Evolutionary conservation across 1,140 invertebrate genomes (phyloP), one percentile per base, ranked within the genome.

Genomic region (Hestina assimilis): DNA sequence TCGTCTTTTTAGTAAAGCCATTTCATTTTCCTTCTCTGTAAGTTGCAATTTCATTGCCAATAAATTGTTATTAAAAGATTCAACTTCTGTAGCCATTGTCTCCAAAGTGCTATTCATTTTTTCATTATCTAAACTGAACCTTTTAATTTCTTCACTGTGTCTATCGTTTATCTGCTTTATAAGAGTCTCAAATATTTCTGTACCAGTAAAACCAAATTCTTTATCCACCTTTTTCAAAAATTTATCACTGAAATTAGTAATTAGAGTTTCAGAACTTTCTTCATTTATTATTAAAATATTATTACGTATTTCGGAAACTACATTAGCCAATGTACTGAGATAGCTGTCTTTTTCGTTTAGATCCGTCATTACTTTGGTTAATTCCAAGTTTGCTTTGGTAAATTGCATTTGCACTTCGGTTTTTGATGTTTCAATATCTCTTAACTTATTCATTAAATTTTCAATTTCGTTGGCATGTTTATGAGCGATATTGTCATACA

Each of bases 391-490:
- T 11, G 79, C 11, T 23, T 60, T 38, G 17, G 66, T 17, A 35
- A 79, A 31, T 59, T 75, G 58, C 17, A 12, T 55, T 61, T 83
- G 58, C 29, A 83, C 57, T 17, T 66, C 33, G 17, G 33, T 55
- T 60, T 77, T 78, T 0, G 66, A 62, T 42, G 78, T 70, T 54
- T 87, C 75, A 38, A 70, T 79, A 57, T 77, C 66, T 70, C 67
- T 79, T 24, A 86, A 35, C 59, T 76, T 80, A 63, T 87, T 87
- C 15, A 60, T 19, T 40, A 84, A 59, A 52, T 84, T 86, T 59
- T 86, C 72, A 9, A 86, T 58, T 61, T 83, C 74, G 51, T 80
- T 72, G 4, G 59, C 67, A 46, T 87, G 84, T 62, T 73, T 78
- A 14, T 53, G 48, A 31, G 75, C 28, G 33, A 84, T 38, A 29